Base-by-base conservation (phyloP, 2,113 vertebrate species). In the Pluvianellus socialis region DNA sequence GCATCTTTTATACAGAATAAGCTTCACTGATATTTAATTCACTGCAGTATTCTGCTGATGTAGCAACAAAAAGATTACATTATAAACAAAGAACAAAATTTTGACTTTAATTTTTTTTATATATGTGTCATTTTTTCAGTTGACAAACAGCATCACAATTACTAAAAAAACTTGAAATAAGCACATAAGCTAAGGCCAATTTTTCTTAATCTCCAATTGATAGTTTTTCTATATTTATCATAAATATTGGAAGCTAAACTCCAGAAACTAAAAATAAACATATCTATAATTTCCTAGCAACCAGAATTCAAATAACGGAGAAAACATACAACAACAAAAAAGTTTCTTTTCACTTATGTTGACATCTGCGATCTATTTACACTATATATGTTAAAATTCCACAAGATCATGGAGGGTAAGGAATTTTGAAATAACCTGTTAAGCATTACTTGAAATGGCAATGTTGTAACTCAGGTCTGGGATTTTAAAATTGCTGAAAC, bases 81-180 rank as follows among this genome's bases (percentile, higher is more conserved):
- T 97, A 98, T 97, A 97, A 98, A 98, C 97, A 98, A 96, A 96
- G 86, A 98, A 97, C 96, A 98, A 87, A 97, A 95, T 89, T 97
- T 97, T 93, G 27, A 97, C 89, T 97, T 96, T 13, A 88, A 97
- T n/a, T 93, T 62, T 92, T 93, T 97, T 92, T 89, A 95, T 96
- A 96, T 96, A 40, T 59, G 62, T 95, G 89, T 87, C 58, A 73
- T 63, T 95, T 85, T 92, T 94, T 92, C 97, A 98, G 96, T 94
- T 97, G 94, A 98, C 98, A 98, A 97, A 98, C 72, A 98, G 95
- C 96, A 98, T 97, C 97, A 98, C 97, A 98, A 92, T 97, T 97
- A 98, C 85, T 74, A 97, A 97, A 97, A 96, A 97, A 96, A 86
- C 63, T 94, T 94, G 90, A 97, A 98, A 97, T 94, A 95, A 98